Evolutionary conservation across 2,797 vertebrate genomes (phyloP), one percentile per base, ranked within the genome.

Genomic region (Darevskia mixta): DNA sequence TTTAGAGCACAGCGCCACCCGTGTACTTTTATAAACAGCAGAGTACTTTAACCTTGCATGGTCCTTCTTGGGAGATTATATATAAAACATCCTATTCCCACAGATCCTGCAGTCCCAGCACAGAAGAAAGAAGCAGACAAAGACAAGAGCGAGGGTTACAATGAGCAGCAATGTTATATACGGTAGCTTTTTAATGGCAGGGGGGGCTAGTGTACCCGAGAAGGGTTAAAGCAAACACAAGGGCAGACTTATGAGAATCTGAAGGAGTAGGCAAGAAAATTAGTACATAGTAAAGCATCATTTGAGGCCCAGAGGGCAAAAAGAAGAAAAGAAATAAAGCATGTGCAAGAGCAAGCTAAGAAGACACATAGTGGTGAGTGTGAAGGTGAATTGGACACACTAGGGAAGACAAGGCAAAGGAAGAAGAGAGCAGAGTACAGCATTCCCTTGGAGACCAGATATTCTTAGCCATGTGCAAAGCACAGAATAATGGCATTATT

Each of bases 181-280:
- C 35, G 35, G 35, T 35, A 11, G 86, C 5, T 3, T 4, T 45
- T 71, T 88, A 91, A 0, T 0, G 82, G 91, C 67, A 71, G 79
- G 35, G 0, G 35, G 0, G 0, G 78, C 5, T 1, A 6, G 38
- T 81, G 64, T 76, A 38, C 82, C 20, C 72, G 23, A 7, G 64
- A 71, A 82, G 8, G 18, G 7, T 23, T 23, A 25, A 32, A 41
- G 66, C 32, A 29, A 10, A 72, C 75, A 77, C n/a, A 64, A 15
- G 35, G 18, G n/a, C 49, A 7, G 85, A 32, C 11, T 79, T 79
- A 55, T 2, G 64, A 86, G 85, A 86, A 86, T 67, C 61, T 15
- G 11, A 49, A 78, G 41, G 29, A 45, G 38, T 2, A 17, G 35
- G 49, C 32, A 77, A 77, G 29, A 85, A 83, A 9, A n/a, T 11